Base-by-base conservation (phyloP, 1,140 invertebrate species). In the Wiebesia pumilae region DNA sequence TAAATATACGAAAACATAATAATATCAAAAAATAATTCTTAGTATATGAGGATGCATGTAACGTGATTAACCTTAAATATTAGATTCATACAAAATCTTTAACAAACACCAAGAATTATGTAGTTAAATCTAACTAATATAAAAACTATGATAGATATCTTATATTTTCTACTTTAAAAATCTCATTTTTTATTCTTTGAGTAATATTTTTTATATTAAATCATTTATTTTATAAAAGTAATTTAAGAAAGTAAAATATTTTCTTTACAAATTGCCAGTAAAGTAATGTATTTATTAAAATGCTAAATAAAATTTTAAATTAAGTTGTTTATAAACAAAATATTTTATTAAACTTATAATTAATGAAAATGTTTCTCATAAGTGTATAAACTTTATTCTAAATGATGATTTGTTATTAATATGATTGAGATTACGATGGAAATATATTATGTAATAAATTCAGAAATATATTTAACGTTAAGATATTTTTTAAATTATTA, bases 1-100 rank as follows among this genome's bases (percentile, higher is more conserved):
- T 77, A 83, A 83, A 83, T 83, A 83, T 83, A 51, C 67, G 51
- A 75, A 75, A 83, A 77, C 27, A 30, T 83, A 19, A 33, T 33
- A 83, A 35, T 51, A 75, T 75, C 40, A 14, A 75, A 40, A 77
- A 77, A 40, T 62, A 19, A 75, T 14, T 83, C 47, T 62, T 83
- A 71, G 33, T 7, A 54, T 62, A 83, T 83, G n/a, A 83, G 43
- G 19, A 69, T n/a, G 54, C n/a, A 40, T 54, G 58, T 40, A 24
- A 73, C 54, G 33, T 83, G 9, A 16, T 40, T 75, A 73, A 77
- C 27, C 35, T 75, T 40, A 75, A 54, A 27, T 54, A 38, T 16
- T 83, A 58, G n/a, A 1, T 0, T 51, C 12, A 62, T 69, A 62
- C 3, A 38, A 75, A 58, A 83, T 30, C 30, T 14, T 40, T 54